These are phyloP conservation scores for Monochamus saltuarius DNA, from an alignment of 1,140 invertebrate species.

Conservation along the genomic window DNA sequence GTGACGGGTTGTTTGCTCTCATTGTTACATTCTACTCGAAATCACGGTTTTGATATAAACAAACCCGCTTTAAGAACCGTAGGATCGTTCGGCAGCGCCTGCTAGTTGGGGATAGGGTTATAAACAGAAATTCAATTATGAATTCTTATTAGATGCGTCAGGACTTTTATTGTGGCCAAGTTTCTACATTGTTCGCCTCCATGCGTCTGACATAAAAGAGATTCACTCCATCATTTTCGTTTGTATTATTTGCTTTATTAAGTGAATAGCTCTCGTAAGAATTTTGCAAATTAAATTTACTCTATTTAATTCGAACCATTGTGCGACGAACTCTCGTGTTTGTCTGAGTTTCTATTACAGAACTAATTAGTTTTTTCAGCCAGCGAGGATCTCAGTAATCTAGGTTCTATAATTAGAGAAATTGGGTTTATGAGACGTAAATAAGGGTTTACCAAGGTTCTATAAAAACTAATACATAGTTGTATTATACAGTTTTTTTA, in stretches of 20 bases:
- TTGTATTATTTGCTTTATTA: background rate
- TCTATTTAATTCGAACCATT: too few relatives aligned
- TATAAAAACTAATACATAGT: too few relatives aligned
- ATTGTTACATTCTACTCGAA: background rate
- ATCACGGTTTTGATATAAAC: background rate
- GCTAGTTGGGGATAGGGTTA: constrained; percentile 3
- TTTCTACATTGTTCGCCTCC: background rate
- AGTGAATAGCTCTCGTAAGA: too few relatives aligned
- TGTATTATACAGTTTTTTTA: too few relatives aligned
- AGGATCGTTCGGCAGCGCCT: background rate
- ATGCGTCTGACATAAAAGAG: constrained; percentile 18
- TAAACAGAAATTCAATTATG: constrained; percentile 13
- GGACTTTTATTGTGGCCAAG: constrained; percentile 10
- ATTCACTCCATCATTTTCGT: constrained; percentile 1
- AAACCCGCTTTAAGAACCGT: background rate
- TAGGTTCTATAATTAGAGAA: too few relatives aligned
- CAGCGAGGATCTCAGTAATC: too few relatives aligned
- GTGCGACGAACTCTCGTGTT: too few relatives aligned
- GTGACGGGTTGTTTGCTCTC: background rate
- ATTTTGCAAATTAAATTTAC: too few relatives aligned
- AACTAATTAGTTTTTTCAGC: too few relatives aligned
- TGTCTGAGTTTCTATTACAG: too few relatives aligned
- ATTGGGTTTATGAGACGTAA: too few relatives aligned
- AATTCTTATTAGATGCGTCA: constrained; percentile 15
- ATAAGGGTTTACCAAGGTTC: too few relatives aligned